Base-by-base conservation (phyloP, 2,113 vertebrate genomes). In the Enhydra lutris region DNA sequence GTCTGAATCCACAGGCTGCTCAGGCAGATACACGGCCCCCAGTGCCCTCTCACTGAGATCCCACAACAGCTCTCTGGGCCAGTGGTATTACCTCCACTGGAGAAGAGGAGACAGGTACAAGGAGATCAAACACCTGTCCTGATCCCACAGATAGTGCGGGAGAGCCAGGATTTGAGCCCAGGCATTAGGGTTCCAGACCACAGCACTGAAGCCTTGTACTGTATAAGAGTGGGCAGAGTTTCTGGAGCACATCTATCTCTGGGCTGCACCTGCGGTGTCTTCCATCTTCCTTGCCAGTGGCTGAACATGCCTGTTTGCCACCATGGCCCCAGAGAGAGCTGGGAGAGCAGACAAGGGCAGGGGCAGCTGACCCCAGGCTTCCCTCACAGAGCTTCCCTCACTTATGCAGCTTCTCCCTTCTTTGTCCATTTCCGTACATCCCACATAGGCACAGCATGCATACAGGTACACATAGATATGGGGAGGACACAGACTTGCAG, bases 201-300 rank as follows among this genome's bases (percentile, higher is more conserved):
- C 3, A 31, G n/a, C 23, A 24, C 50, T 50, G n/a, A 42, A 71
- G 17, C 10, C 17, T 36, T 1, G 3, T 1, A 14, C 12, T 11
- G 0, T 23, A 0, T 36, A 47, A 45, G 21, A 7, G 34, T 0
- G 4, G 39, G 61, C 36, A 2, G 52, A 17, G 7, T 18, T 63
- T 79, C 29, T 10, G 73, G 13, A 69, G 59, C n/a, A 26, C 24
- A 18, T 7, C 10, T 21, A 24, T 18, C 63, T 20, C 39, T 3
- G 17, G 45, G 39, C 52, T 50, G 76, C 61, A 8, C 0, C 1
- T 24, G 29, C 17, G 1, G 3, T 14, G 26, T 20, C 71, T 52
- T 12, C 86, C 69, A 8, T 47, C 61, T 23, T 78, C 31, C n/a
- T 7, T 57, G n/a, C 36, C 50, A 21, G 14, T 1, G 50, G 26